These are phyloP conservation scores for Drosophila lacertosa DNA, from an alignment of 1,140 invertebrate genomes.

Conservation along the genomic window DNA sequence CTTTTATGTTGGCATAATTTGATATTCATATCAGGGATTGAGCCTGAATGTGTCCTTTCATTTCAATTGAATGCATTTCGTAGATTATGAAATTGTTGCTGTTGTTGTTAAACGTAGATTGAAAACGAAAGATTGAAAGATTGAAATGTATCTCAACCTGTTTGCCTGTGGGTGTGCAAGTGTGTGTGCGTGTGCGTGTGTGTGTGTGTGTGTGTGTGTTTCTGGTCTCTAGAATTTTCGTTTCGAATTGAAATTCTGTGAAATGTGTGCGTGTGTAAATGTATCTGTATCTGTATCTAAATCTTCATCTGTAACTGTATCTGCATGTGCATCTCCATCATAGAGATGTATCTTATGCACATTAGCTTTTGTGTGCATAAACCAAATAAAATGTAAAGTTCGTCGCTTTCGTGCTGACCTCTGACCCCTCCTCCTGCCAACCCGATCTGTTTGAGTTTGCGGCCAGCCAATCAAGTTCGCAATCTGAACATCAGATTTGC, in stretches of 20 bases:
- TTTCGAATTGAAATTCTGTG: constrained; percentile 61
- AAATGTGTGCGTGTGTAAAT: constrained; percentile 24
- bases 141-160: constrained; percentile 74
- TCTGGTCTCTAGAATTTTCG: constrained; percentile 49
- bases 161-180: constrained; percentile 10
- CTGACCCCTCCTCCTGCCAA: too few species aligned
- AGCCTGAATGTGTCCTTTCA: constrained; percentile 64
- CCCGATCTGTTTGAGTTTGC: too few species aligned
- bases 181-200: constrained; percentile 3
- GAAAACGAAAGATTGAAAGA: constrained; percentile 76
- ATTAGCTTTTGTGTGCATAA: constrained; percentile 60
- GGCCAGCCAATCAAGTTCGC: too few species aligned
- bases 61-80: constrained; percentile 74
- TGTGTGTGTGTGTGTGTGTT: constrained; percentile 15
- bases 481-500: too few species aligned
- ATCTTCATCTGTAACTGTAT: background rate
- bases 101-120: constrained; percentile 65
- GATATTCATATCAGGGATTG: constrained; percentile 76
- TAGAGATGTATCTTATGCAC: constrained; percentile 49
- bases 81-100: constrained; percentile 45
- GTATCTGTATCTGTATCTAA: constrained; percentile 24
- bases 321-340: background rate
- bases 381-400: constrained; percentile 17
- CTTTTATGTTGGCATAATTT: constrained; percentile 48
- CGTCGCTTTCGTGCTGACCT: background rate